Base-by-base conservation (phyloP, 2,797 vertebrate species). In the Lates japonicus region DNA sequence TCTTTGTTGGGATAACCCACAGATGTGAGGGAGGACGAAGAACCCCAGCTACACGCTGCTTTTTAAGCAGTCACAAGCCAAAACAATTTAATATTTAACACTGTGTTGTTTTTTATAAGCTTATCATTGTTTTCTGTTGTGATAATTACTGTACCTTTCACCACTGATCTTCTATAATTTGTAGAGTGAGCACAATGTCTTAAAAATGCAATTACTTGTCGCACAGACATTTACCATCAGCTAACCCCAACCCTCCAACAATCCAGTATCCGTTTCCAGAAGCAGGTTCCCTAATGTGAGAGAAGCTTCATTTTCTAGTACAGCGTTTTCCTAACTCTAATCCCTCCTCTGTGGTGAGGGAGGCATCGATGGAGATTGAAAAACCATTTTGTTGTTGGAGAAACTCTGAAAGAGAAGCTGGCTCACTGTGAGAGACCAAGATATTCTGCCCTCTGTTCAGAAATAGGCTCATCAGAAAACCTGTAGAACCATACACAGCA, bases 401-500 rank as follows among this genome's bases (percentile, higher is more conserved):
- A 42, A 4, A 29, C 37, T 49, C 14, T 52, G 64, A 60, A 55
- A 60, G 37, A 62, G n/a, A 55, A 37, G 29, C 55, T 41, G n/a
- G 55, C 58, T 69, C 37, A 29, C 37, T 39, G 35, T 61, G 16
- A 14, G 39, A 62, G 39, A 55, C 25, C 46, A 35, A 72, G 33
- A 62, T 7, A 33, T 62, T 58, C 42, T 16, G 31, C 25, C 11
- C 20, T 13, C 35, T 17, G 29, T 10, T 51, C 44, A 54, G 54
- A 55, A 33, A 48, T 2, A 35, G 49, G 60, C 25, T 49, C 8
- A 42, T 69, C 79, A 65, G 31, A 48, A 14, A 31, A 33, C 67
- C 58, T 77, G 66, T 82, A 64, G 80, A 78, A 60, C 41, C 44
- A 66, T n/a, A 58, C 72, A 39, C 33, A 70, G 39, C 52, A 61